Evolutionary conservation across 2,113 vertebrate species (phyloP).

Genomic region (Microtus ochrogaster): DNA sequence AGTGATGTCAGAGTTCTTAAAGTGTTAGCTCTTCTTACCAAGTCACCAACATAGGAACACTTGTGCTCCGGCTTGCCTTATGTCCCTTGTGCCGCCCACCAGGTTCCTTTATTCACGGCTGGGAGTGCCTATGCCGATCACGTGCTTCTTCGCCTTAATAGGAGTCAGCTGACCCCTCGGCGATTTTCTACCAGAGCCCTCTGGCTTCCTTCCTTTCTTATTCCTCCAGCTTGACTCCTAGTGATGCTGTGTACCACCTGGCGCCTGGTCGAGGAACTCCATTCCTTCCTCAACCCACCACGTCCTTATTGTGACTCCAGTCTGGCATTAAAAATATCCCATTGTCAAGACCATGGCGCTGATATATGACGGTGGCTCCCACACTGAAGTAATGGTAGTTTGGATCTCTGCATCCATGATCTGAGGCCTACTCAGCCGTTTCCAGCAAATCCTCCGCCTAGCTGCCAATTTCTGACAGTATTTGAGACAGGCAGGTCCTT

Average conservation of each 20-base stretch:
- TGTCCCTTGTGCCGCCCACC: not conserved
- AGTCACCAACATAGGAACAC: not conserved
- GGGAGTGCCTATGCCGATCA: not conserved
- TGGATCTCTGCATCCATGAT: not conserved
- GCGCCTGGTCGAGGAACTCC: not conserved
- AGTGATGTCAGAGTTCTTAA: not conserved
- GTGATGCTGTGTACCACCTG: no score
- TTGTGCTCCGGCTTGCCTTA: not conserved
- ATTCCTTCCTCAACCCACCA: not conserved
- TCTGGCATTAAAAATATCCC: not conserved
- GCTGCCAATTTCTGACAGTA: not conserved
- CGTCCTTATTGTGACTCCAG: not conserved
- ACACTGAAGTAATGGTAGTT: not conserved
- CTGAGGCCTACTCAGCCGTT: not conserved
- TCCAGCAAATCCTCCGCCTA: not conserved
- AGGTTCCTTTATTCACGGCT: not conserved
- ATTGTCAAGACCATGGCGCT: not conserved
- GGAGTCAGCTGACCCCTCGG: not conserved
- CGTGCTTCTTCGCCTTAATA: not conserved
- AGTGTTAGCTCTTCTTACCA: not conserved
- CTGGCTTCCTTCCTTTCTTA: not conserved
- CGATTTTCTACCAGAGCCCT: not conserved
- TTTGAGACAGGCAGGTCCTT: not conserved
- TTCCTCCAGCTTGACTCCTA: not conserved
- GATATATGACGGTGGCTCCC: not conserved